A percentile compares a stretch with the other conserved stretches of the same genome.
phyloP scores from a whole-genome alignment of 2,888 invertebrate species.

The Rhorus exstirpatorius region DNA sequence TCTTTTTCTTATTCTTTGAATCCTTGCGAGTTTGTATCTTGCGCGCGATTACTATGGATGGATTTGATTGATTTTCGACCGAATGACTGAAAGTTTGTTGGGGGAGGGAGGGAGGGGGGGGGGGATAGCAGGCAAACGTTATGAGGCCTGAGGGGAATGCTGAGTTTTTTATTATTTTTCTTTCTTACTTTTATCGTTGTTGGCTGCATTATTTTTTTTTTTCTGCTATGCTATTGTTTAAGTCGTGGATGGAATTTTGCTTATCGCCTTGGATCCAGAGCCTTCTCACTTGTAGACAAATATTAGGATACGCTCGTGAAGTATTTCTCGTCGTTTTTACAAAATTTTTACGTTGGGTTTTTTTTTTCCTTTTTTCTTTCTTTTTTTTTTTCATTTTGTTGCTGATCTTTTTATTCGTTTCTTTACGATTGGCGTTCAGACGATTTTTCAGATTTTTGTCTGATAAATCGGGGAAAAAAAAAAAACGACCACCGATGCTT shows the following conservation, averaged over 20 bases:
- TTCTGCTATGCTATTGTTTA: constrained; percentile 51
- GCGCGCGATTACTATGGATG: constrained; percentile 7
- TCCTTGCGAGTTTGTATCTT: constrained; percentile 37
- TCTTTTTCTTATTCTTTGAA: constrained; percentile 43
- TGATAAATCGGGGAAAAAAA: no score
- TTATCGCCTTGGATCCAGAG: constrained; percentile 46
- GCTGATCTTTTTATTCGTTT: no score
- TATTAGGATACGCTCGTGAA: no score
- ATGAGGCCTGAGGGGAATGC: constrained; percentile 75
- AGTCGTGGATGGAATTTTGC: constrained; percentile 61
- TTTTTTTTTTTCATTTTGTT: no score
- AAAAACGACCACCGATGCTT: no score
- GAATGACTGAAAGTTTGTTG: constrained; percentile 30
- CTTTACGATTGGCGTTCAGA: no score
- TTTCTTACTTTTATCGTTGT: constrained; percentile 68
- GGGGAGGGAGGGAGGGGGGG: constrained; percentile 61
- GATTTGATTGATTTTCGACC: constrained; percentile 49
- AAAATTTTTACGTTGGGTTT: no score
- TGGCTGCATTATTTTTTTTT: constrained; percentile 77
- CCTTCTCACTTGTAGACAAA: constrained; percentile 35
- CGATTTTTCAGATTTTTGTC: no score
- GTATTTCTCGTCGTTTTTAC: no score
- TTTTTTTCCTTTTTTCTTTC: no score
- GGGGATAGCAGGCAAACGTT: constrained; percentile 74
- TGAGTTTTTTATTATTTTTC: constrained; percentile 27